Evolutionary conservation across 2,797 vertebrate genomes (phyloP).

Genomic region (Pangasius mekongensis): DNA sequence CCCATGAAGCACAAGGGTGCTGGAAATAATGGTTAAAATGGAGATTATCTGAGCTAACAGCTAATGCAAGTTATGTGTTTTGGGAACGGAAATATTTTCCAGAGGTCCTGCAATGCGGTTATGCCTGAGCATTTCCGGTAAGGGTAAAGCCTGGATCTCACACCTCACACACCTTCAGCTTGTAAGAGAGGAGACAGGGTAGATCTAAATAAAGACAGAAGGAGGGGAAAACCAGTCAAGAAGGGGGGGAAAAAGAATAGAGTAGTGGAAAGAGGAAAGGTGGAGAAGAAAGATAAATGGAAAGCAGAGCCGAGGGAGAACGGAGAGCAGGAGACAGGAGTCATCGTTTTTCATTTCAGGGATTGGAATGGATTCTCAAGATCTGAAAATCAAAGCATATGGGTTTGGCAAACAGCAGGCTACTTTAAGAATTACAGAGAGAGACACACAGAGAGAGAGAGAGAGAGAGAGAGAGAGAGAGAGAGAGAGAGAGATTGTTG

Average conservation of each 20-base stretch:
- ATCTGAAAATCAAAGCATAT: slow-evolving; percentile 66
- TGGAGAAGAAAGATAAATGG: slow-evolving; percentile 47
- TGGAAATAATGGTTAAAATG: slow-evolving; percentile 14
- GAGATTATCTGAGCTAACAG: background rate
- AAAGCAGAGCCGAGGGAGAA: slow-evolving; percentile 63
- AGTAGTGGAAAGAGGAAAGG: slow-evolving; percentile 30
- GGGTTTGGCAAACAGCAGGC: slow-evolving; percentile 63
- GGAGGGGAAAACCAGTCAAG: slow-evolving; percentile 4
- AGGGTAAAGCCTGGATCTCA: slow-evolving; percentile 66
- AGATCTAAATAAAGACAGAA: slow-evolving; percentile 5
- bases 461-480: background rate
- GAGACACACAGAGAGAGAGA: background rate
- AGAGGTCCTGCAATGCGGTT: background rate
- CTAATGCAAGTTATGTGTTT: slow-evolving; percentile 10
- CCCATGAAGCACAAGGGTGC: background rate
- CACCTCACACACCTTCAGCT: slow-evolving; percentile 61
- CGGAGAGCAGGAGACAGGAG: slow-evolving; percentile 67
- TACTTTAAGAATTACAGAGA: slow-evolving; percentile 25
- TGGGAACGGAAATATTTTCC: slow-evolving; percentile 6
- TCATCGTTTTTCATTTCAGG: slow-evolving; percentile 72
- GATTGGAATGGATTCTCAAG: slow-evolving; percentile 62
- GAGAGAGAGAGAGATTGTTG: background rate
- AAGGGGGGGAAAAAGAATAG: background rate
- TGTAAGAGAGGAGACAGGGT: background rate
- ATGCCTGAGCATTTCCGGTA: slow-evolving; percentile 39